Conservation (phyloP, 2,797 vertebrate species). For the Anguilla pacifica region DNA sequence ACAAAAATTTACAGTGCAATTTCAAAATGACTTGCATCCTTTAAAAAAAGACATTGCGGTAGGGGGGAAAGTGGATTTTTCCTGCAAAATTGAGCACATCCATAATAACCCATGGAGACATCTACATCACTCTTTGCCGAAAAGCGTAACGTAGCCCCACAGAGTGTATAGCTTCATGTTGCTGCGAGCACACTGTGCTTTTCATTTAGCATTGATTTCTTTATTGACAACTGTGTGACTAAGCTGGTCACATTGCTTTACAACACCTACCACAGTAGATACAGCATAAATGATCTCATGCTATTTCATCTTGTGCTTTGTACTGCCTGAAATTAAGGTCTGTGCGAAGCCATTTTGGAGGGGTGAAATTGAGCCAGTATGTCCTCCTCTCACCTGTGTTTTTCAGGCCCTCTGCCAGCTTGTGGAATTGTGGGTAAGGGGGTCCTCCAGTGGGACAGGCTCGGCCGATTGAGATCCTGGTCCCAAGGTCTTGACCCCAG, state of each 20-base stretch:
- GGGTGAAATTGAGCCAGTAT: background rate
- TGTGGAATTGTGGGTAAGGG: slow-evolving; percentile 53
- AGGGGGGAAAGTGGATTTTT: background rate
- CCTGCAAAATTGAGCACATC: background rate
- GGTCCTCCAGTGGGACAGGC: slow-evolving; percentile 43
- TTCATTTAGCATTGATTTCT: background rate
- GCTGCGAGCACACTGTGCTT: background rate
- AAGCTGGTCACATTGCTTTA: background rate
- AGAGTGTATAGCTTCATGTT: background rate
- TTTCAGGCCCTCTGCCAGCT: slow-evolving; percentile 35
- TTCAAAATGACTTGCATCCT: background rate
- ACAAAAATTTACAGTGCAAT: background rate
- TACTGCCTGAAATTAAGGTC: background rate
- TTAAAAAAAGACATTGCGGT: background rate
- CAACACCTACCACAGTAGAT: background rate
- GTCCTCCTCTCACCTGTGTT: slow-evolving; percentile 35
- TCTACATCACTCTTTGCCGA: background rate
- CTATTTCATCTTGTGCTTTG: background rate
- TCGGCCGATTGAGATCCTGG: slow-evolving; percentile 27
- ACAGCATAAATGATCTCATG: background rate
- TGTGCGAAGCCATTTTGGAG: background rate
- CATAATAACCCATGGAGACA: background rate
- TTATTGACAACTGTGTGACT: background rate
- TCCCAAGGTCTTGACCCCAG: slow-evolving; percentile 34
- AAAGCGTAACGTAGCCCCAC: background rate